These are phyloP conservation scores for Acrocephalus arundinaceus DNA, from an alignment of 2,113 vertebrate species.

Conservation along the genomic window DNA sequence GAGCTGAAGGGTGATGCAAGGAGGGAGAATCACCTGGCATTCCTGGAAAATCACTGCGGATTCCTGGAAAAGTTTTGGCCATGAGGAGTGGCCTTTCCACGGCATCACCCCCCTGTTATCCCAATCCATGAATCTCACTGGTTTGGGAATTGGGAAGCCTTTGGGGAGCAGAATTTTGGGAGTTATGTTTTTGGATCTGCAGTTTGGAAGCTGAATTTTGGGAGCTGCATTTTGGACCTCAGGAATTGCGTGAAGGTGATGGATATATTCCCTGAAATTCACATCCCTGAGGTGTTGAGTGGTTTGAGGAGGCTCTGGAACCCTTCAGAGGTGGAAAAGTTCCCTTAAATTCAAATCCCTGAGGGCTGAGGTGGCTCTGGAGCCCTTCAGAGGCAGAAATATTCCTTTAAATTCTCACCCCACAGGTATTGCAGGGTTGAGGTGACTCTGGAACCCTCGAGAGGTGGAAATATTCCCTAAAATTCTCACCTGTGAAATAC, in stretches of 20 bases:
- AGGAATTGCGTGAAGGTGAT: neutral
- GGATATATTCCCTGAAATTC: neutral
- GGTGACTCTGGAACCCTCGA: rapidly evolving
- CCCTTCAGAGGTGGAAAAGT: neutral
- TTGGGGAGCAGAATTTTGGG: neutral
- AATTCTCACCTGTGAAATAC: neutral
- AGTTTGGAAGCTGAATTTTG: neutral
- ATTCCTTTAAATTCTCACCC: neutral
- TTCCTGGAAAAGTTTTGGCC: neutral
- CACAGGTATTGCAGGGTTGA: neutral
- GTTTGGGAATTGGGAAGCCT: neutral
- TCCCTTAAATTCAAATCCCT: neutral
- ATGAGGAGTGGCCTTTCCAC: neutral
- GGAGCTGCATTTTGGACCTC: neutral
- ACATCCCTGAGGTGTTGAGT: neutral
- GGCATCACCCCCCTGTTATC: neutral
- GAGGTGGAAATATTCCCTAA: neutral
- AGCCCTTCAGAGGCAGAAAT: neutral
- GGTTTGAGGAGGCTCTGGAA: neutral
- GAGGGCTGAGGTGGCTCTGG: neutral
- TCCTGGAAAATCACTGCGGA: neutral
- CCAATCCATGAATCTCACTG: neutral
- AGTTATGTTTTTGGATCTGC: neutral
- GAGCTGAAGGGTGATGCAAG: neutral
- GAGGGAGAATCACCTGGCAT: neutral